phyloP scores from a whole-genome alignment of 1,140 invertebrate species.

The Danaus plexippus region DNA sequence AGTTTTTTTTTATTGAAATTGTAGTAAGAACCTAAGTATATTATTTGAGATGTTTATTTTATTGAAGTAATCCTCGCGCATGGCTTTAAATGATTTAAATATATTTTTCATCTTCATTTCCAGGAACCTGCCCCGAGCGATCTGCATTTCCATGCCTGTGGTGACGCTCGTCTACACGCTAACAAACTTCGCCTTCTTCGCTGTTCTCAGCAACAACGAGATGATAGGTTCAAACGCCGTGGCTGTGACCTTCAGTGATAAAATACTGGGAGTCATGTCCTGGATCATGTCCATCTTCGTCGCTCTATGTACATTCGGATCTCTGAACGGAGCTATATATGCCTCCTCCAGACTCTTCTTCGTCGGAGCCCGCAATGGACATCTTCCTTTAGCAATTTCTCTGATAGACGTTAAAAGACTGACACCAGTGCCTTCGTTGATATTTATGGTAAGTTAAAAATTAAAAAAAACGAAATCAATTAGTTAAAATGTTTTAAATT shows the following conservation, averaged over 20 bases:
- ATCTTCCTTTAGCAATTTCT: slow-evolving; percentile 89
- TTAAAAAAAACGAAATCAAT: no score
- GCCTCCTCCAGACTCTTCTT: slow-evolving; percentile 91
- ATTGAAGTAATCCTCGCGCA: no score
- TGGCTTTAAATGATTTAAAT: no score
- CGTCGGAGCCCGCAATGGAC: slow-evolving; percentile 91
- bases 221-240: slow-evolving; percentile 90
- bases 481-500: background rate
- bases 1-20: no score
- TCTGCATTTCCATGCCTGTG: slow-evolving; percentile 92
- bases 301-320: slow-evolving; percentile 89
- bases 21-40: no score
- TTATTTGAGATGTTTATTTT: no score
- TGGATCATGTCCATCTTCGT: slow-evolving; percentile 94
- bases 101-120: slow-evolving; percentile 42
- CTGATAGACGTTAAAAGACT: slow-evolving; percentile 87
- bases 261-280: slow-evolving; percentile 81
- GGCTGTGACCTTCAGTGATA: slow-evolving; percentile 91
- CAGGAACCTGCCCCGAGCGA: slow-evolving; percentile 91
- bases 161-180: slow-evolving; percentile 92
- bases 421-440: slow-evolving; percentile 92
- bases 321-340: slow-evolving; percentile 90
- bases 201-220: slow-evolving; percentile 84
- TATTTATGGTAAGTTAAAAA: slow-evolving; percentile 85
- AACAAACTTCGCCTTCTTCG: slow-evolving; percentile 93